Evolutionary conservation across 92 coral and sea anemone species (phyloP), one percentile per base, ranked within the genome.

Genomic region (Epizoanthus fatuus): DNA sequence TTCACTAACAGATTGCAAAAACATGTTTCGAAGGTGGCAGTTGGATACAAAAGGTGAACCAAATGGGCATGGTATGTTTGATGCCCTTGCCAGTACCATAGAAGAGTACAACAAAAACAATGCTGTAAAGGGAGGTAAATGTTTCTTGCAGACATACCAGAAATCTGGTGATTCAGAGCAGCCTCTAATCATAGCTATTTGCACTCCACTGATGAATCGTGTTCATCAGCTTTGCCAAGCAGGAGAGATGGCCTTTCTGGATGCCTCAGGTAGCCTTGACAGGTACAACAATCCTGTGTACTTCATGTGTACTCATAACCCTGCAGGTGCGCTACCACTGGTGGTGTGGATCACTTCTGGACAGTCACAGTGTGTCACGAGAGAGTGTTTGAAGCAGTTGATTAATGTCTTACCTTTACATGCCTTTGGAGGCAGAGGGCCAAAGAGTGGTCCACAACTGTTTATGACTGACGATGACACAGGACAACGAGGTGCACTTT

Each of bases 1-100:
- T 56, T 90, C 93, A 19, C 84, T 90, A n/a, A 69, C 22, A 15
- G 93, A 81, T 75, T 90, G 80, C 3, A 85, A 71, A 11, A 86
- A 86, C 45, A 25, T 90, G 84, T 49, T 60, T 53, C 73, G 60
- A 16, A 88, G 72, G 45, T 88, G 95, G 95, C 75, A 62, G 29
- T 51, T 51, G 53, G 83, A 80, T 35, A 73, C 38, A 19, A 88
- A 83, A 77, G 88, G 95, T 10, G 81, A 90, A 58, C 13, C 81
- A 12, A 88, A 88, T 91, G 92, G 94, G 11, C 38, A 67, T 11
- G 92, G 45, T 29, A 75, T 91, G 91, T 77, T 91, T 91, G 86
- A 83, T 20, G 57, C 74, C n/a, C 89, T 91, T 13, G 81, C 77
- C 20, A 42, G 19, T 42, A 11, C 47, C 29, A 66, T 91, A 20